Base-by-base conservation (phyloP, 2,797 vertebrate species). In the Pseudomugil gertrudae region DNA sequence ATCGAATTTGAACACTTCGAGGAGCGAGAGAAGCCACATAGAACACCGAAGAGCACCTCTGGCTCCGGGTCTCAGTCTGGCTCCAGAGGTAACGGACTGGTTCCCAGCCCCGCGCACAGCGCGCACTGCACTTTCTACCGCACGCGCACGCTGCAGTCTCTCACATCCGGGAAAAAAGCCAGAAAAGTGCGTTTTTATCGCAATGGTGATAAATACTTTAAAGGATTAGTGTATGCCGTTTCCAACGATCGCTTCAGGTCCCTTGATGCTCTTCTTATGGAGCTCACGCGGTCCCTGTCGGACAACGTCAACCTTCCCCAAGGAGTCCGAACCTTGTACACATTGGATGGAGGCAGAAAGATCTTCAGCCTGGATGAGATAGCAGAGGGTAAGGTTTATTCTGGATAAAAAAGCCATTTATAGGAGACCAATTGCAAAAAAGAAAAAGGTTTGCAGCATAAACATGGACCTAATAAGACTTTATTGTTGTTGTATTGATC, bases 111-210 rank as follows among this genome's bases (percentile, higher is more conserved):
- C 0, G 98, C 97, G 15, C 97, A 99, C 91, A 99, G 98, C 59
- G 97, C 98, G 36, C 98, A 98, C 92, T 99, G 97, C 83, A 98
- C 96, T 82, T 96, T 99, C 82, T 99, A 98, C 92, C 96, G 98
- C 77, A 96, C 97, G 29, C 97, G 98, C 69, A 98, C 96, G 1
- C 92, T 99, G 83, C 98, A 98, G 94, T 94, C 98, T 9, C 97
- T 99, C 72, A 96, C 96, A 47, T 95, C 96, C 0, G 98, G 98
- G 94, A 97, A 95, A 84, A 98, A 94, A 78, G 98, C 98, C 36
- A 94, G 93, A 47, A 98, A 97, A 91, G 96, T 98, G 70, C 95
- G 97, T 0, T 99, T 99, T 83, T 99, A 98, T 87, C 93, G 97
- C 58, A 99, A 99, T 15, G 98, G 98, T 11, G 98, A 99, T 94